Conservation (phyloP, 2,888 invertebrate genomes). For the Carpatolechia fugitivella region DNA sequence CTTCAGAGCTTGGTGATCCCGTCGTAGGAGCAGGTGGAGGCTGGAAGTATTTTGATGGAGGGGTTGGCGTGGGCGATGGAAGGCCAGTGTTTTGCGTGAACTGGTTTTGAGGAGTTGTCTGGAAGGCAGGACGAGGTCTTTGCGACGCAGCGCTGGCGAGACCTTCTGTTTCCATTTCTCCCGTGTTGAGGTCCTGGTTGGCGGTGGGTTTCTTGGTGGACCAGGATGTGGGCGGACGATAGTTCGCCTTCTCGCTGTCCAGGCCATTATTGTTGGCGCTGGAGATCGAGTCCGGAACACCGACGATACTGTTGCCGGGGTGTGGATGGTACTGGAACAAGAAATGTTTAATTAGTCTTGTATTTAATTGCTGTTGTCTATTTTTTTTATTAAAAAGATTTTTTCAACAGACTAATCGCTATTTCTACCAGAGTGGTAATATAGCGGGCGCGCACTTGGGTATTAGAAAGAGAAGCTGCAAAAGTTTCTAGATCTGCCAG, state of each 20-base stretch:
- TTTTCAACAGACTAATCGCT: too few species aligned
- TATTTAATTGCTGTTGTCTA: too few species aligned
- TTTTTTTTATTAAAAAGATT: too few species aligned
- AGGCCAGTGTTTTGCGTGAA: conserved; percentile 16
- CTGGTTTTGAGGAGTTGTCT: conserved; percentile 33
- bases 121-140: conserved; percentile 44
- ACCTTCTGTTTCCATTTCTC: conserved; percentile 27
- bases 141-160: conserved; percentile 47
- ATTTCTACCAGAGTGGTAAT: too few species aligned
- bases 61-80: conserved; percentile 18
- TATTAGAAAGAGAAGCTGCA: too few species aligned
- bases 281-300: conserved; percentile 62
- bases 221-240: conserved; percentile 77
- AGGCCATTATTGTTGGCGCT: conserved; percentile 58
- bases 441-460: too few species aligned
- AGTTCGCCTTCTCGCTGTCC: conserved; percentile 66
- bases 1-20: conserved; percentile 39
- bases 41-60: conserved; percentile 46
- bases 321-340: conserved; percentile 60
- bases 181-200: conserved; percentile 6
- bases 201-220: conserved; percentile 58
- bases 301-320: conserved; percentile 64
- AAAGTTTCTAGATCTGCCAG: too few species aligned
- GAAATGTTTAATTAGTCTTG: not conserved
- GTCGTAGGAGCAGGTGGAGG: conserved; percentile 49